Conservation (phyloP, 2,113 vertebrate genomes). For the Microtus pennsylvanicus region DNA sequence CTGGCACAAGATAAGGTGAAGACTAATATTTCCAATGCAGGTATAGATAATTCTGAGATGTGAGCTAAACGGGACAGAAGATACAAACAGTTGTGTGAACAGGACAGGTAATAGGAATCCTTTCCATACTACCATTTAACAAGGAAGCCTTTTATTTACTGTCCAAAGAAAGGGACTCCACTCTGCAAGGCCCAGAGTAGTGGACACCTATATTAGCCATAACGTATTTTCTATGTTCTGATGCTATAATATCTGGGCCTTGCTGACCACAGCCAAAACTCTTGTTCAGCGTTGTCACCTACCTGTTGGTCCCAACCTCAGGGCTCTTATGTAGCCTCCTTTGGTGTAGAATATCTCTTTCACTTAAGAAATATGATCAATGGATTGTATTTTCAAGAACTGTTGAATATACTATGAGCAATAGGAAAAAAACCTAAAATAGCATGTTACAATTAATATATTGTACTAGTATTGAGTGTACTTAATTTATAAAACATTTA, state of each 20-base stretch:
- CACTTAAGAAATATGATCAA: neutral
- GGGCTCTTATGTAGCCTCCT: rapidly evolving
- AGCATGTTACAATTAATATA: neutral
- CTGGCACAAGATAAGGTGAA: slow-evolving; percentile 33
- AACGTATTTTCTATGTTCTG: slow-evolving; percentile 20
- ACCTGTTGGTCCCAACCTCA: neutral
- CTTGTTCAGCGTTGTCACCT: neutral
- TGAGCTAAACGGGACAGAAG: neutral
- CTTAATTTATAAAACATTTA: slow-evolving; percentile 5
- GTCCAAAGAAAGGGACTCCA: neutral
- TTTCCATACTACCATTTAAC: neutral
- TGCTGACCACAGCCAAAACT: neutral
- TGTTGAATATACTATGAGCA: neutral
- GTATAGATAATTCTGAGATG: neutral
- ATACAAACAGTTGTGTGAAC: neutral
- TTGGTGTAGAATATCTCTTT: rapidly evolving
- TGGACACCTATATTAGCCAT: neutral
- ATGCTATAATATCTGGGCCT: neutral
- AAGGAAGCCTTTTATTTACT: neutral
- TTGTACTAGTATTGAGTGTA: neutral
- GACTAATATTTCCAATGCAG: slow-evolving; percentile 45
- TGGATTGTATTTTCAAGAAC: neutral
- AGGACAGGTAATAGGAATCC: slow-evolving; percentile 18
- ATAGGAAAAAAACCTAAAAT: neutral
- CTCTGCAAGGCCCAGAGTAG: neutral